Evolutionary conservation across 2,888 invertebrate species (phyloP).

Genomic region (Ashinkailepas kermadecensis): DNA sequence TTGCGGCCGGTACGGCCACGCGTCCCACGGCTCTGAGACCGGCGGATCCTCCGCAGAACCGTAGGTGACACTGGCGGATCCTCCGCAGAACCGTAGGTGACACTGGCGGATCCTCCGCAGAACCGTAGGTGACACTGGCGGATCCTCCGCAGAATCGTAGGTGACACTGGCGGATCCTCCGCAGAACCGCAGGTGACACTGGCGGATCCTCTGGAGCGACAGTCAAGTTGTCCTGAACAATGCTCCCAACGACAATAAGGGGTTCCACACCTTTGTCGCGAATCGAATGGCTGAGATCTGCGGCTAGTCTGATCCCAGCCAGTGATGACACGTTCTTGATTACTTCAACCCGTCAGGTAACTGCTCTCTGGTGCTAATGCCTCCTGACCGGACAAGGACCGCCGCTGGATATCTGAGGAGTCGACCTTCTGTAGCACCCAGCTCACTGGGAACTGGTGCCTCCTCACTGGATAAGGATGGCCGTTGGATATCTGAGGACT

Average conservation of each 20-base stretch:
- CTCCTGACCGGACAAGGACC: background rate
- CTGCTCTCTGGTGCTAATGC: background rate
- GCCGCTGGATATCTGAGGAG: background rate
- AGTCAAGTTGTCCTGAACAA: background rate
- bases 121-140: too few relatives aligned
- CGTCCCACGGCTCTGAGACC: too few relatives aligned
- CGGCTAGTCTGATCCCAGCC: background rate
- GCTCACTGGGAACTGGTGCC: background rate
- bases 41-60: too few relatives aligned
- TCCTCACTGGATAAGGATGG: background rate
- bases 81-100: too few relatives aligned
- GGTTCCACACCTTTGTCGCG: constrained; percentile 19
- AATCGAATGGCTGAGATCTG: constrained; percentile 21
- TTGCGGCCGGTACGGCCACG: too few relatives aligned
- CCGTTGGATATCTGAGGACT: background rate
- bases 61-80: too few relatives aligned
- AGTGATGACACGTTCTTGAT: background rate
- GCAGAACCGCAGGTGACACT: too few relatives aligned
- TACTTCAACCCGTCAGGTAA: background rate
- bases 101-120: too few relatives aligned
- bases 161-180: too few relatives aligned
- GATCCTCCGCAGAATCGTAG: too few relatives aligned
- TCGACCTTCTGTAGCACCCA: background rate
- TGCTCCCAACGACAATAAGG: constrained; percentile 9
- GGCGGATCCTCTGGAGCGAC: background rate